Conservation (phyloP, 2,113 vertebrate species). For the Catharus minimus region DNA sequence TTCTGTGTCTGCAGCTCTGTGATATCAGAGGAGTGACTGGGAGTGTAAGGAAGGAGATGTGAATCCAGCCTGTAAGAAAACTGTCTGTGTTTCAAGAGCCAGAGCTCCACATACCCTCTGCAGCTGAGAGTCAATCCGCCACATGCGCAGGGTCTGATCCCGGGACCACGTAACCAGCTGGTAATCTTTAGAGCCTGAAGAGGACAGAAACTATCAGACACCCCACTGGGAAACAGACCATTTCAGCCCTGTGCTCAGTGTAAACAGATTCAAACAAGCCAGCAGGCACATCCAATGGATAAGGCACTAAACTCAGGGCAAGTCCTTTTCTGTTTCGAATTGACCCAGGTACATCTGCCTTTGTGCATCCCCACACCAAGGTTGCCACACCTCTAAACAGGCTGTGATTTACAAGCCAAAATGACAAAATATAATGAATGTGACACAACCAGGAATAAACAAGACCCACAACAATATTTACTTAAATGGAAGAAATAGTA, state of each 20-base stretch:
- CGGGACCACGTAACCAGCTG: constrained; percentile 97
- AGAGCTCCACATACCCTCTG: constrained; percentile 82
- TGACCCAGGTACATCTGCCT: not conserved
- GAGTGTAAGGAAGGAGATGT: not conserved
- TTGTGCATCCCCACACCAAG: not conserved
- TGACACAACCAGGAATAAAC: not conserved
- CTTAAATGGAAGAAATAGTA: not conserved
- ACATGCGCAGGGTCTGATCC: constrained; percentile 95
- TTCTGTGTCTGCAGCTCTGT: not conserved
- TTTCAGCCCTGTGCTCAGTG: not conserved
- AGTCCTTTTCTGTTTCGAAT: not conserved
- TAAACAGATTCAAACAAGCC: not conserved
- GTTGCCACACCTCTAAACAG: not conserved
- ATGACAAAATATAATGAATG: not conserved
- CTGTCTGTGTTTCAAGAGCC: rapidly evolving
- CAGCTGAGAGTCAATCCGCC: constrained; percentile 94
- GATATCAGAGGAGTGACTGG: not conserved
- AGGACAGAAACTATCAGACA: not conserved
- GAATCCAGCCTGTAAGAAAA: not conserved
- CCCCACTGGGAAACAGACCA: not conserved
- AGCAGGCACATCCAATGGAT: not conserved
- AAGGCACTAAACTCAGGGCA: not conserved
- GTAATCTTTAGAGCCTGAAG: constrained; percentile 90
- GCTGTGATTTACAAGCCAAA: not conserved
- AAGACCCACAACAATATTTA: not conserved